A percentile compares a stretch with the other conserved stretches of the same genome.
Evolutionary conservation across 1,140 invertebrate genomes (phyloP).

Genomic region (Reticulitermes speratus): DNA sequence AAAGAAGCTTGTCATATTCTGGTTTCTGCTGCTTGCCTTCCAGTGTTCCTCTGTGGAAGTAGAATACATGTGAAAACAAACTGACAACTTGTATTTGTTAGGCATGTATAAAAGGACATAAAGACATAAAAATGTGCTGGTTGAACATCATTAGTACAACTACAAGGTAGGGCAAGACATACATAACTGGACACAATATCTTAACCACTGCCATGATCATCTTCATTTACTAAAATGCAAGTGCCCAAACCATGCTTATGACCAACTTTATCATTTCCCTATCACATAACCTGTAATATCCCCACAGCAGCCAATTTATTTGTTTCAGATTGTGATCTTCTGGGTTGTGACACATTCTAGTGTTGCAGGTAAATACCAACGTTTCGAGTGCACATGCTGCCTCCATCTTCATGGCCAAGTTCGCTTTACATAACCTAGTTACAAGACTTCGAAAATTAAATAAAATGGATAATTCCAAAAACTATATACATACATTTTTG

Average conservation of each 20-base stretch:
- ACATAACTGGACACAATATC: too few species aligned
- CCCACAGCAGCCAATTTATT: background rate
- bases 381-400: too few species aligned
- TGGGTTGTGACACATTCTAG: too few species aligned
- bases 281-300: too few species aligned
- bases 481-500: background rate
- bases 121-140: background rate
- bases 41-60: constrained; percentile 78
- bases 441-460: background rate
- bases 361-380: too few species aligned
- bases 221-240: too few species aligned
- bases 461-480: background rate
- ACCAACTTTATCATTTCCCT: too few species aligned
- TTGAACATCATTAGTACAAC: background rate
- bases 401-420: background rate
- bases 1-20: constrained; percentile 82
- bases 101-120: too few species aligned
- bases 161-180: too few species aligned
- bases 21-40: constrained; percentile 85
- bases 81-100: background rate
- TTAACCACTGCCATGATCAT: too few species aligned
- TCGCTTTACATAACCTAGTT: background rate
- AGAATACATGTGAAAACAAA: constrained; percentile 27
- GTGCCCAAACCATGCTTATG: too few species aligned
- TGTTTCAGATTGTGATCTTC: too few species aligned